A percentile compares a stretch with the other conserved stretches of the same genome.
phyloP scores from a whole-genome alignment of 2,888 invertebrate species.

The Mystacides longicornis region DNA sequence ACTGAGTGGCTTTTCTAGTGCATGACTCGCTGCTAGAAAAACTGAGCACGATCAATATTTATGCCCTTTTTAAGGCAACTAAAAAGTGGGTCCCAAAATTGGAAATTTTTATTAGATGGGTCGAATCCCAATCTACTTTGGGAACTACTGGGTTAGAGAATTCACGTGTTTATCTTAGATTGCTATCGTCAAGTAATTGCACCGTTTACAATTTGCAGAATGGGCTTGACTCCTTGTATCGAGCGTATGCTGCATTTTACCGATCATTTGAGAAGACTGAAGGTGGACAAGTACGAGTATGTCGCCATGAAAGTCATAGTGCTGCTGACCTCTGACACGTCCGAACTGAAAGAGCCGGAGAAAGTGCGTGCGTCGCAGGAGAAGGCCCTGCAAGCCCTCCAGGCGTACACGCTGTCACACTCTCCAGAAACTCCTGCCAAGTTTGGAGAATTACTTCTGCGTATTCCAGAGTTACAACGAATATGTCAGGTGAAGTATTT shows the following conservation, averaged over 20 bases:
- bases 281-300: constrained; percentile 93
- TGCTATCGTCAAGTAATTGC: too few species aligned
- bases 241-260: constrained; percentile 93
- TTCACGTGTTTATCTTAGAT: too few species aligned
- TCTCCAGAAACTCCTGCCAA: constrained; percentile 92
- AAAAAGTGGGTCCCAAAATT: too few species aligned
- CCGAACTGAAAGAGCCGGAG: constrained; percentile 87
- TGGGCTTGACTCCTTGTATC: constrained; percentile 80
- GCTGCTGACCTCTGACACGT: constrained; percentile 86
- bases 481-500: constrained; percentile 70
- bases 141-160: too few species aligned
- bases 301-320: constrained; percentile 94
- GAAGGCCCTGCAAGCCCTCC: constrained; percentile 84
- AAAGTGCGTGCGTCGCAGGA: constrained; percentile 92
- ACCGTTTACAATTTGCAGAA: too few species aligned
- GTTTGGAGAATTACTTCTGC: constrained; percentile 85
- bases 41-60: too few species aligned
- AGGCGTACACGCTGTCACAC: constrained; percentile 84
- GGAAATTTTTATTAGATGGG: too few species aligned
- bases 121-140: too few species aligned
- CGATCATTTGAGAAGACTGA: constrained; percentile 79
- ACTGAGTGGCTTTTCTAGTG: too few species aligned
- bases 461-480: constrained; percentile 91
- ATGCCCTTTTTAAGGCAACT: too few species aligned
- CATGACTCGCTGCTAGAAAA: too few species aligned